Evolutionary conservation across 2,888 invertebrate species (phyloP), one percentile per base, ranked within the genome.

Genomic region (Drymonia ruficornis): DNA sequence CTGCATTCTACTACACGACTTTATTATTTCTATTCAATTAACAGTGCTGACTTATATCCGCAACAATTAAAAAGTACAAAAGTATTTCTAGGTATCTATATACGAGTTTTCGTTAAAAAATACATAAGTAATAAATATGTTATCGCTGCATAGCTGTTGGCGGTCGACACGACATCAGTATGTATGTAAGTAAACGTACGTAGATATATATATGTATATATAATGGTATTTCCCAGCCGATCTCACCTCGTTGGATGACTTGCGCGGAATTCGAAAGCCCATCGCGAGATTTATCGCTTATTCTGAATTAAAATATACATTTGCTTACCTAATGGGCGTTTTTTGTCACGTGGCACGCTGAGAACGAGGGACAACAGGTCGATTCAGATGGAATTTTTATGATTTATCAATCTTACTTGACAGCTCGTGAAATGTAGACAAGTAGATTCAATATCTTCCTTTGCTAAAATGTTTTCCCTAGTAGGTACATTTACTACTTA

Each of bases 241-340:
- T 89, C 90, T 91, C 90, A 89, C 89, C 90, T 89, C 86, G 89
- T 78, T 84, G 84, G 87, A 81, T 89, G 87, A 87, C 89, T 90
- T 89, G 90, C 84, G 89, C 84, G 91, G 91, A 91, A 91, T 92
- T 92, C 87, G 91, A 91, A 92, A 92, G 91, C 91, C 89, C 91
- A 90, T 87, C 84, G 82, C 83, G 85, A 90, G 91, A 92, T 92
- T 91, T 91, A 91, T 92, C 85, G 91, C 88, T 87, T 88, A 89
- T 90, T 91, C 88, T 89, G 85, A 86, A 89, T 91, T 90, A 87
- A 91, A 89, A 90, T 90, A 90, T 88, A 89, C 88, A 89, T 89
- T 89, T 89, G 87, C 87, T 86, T 91, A 84, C 82, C 80, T 88
- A 90, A 90, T 90, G 88, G 84, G 79, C 80, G 56, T 89, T 91